Evolutionary conservation across 2,113 vertebrate genomes (phyloP), one percentile per base, ranked within the genome.

Genomic region (Campylomormyrus tamandua): DNA sequence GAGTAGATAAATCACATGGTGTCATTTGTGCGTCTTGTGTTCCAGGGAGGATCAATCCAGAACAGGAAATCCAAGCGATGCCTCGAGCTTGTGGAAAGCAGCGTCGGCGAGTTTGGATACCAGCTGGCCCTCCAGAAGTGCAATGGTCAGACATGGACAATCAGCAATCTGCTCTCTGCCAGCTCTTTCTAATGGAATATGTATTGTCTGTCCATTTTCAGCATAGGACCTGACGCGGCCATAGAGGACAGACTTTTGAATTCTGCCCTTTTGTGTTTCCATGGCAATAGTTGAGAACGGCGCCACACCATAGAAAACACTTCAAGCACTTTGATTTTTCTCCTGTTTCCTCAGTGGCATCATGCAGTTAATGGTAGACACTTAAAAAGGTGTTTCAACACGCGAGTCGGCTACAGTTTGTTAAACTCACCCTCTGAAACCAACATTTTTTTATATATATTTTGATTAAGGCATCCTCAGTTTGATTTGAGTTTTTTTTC

Each of bases 51-150:
- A 91, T 94, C 97, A 92, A 98, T 99, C 95, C 98, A 99, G 96
- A 99, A 99, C 95, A 97, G 95, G 93, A 98, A 98, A 95, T 99
- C 98, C 93, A 99, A 97, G 95, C 96, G 98, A 93, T 99, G 98
- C 92, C 96, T 99, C 88, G 98, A 99, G 94, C 93, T 99, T n/a
- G 96, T 97, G 94, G 96, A 96, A 90, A 98, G 95, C 95, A 97
- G 91, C 0, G 97, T 98, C 89, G 96, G 94, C 66, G 98, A 99
- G 91, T 99, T 98, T 24, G 98, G 98, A 53, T 99, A 96, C 95
- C 97, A 98, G 45, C 96, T 99, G 89, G 95, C 97, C 90, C 95
- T 99, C 90, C 98, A 99, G 95, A 98, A 97, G 94, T 99, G 98
- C 95, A 96, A 96, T 0, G 98, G 97, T 92, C 98, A 99, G 91